These are phyloP conservation scores for Baryphthengus martii DNA, from an alignment of 2,113 vertebrate genomes.

Conservation along the genomic window DNA sequence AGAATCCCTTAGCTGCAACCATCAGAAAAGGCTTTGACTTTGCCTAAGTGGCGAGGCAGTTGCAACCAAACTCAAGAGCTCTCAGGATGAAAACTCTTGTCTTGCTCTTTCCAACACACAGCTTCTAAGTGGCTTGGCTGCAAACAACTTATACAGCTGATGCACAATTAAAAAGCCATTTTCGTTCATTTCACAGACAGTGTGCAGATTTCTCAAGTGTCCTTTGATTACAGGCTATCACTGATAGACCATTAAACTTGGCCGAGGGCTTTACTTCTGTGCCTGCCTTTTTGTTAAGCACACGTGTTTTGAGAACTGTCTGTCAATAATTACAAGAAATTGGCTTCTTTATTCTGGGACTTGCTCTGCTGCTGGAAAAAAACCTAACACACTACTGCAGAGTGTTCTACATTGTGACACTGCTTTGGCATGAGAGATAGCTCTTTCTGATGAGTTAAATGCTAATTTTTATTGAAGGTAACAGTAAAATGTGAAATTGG, in stretches of 20 bases:
- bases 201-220: neutral
- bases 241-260: neutral
- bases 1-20: neutral
- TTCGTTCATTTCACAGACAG: neutral
- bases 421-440: slow-evolving; percentile 23
- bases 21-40: neutral
- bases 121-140: neutral
- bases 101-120: neutral
- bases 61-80: neutral
- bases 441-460: slow-evolving; percentile 36
- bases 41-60: neutral
- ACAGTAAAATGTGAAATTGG: slow-evolving; percentile 18
- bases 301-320: neutral
- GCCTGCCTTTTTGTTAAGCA: slow-evolving; percentile 11
- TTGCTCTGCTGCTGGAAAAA: slow-evolving; percentile 45
- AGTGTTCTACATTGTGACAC: neutral
- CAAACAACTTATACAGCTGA: neutral
- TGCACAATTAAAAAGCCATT: slow-evolving; percentile 50
- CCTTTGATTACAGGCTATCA: neutral
- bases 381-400: neutral
- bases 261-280: neutral
- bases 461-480: slow-evolving; percentile 43
- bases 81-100: rapidly evolving
- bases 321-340: slow-evolving; percentile 55
- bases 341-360: slow-evolving; percentile 5